Evolutionary conservation across 2,113 vertebrate species (phyloP).

Genomic region (Crotalus tigris): DNA sequence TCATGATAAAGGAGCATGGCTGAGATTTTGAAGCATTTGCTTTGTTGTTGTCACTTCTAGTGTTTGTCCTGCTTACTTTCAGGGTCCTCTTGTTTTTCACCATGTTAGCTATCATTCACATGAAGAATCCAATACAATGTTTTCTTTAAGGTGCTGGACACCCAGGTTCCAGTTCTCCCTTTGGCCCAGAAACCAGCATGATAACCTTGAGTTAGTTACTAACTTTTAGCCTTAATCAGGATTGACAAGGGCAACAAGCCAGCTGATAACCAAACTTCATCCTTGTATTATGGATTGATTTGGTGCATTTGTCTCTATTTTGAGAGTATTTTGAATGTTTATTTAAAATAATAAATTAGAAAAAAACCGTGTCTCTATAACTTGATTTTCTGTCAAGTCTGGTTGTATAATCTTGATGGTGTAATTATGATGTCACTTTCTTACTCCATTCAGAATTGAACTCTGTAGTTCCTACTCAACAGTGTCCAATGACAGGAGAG

Average conservation of each 20-base stretch:
- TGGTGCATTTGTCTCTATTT: background rate
- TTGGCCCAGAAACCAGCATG: background rate
- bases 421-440: background rate
- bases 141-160: background rate
- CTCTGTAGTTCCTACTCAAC: background rate
- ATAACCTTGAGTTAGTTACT: background rate
- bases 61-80: background rate
- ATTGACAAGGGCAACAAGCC: background rate
- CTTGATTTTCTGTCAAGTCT: background rate
- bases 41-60: background rate
- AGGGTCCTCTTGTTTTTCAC: background rate
- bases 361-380: background rate
- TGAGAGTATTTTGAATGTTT: background rate
- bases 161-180: background rate
- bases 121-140: background rate
- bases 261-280: background rate
- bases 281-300: background rate
- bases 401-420: background rate
- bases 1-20: background rate
- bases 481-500: background rate
- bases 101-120: background rate
- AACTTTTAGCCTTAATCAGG: background rate
- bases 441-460: background rate
- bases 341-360: background rate
- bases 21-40: background rate